A percentile compares a stretch with the other conserved stretches of the same genome.
Conservation (phyloP, 1,140 invertebrate genomes). For the Drosophila tristis region DNA sequence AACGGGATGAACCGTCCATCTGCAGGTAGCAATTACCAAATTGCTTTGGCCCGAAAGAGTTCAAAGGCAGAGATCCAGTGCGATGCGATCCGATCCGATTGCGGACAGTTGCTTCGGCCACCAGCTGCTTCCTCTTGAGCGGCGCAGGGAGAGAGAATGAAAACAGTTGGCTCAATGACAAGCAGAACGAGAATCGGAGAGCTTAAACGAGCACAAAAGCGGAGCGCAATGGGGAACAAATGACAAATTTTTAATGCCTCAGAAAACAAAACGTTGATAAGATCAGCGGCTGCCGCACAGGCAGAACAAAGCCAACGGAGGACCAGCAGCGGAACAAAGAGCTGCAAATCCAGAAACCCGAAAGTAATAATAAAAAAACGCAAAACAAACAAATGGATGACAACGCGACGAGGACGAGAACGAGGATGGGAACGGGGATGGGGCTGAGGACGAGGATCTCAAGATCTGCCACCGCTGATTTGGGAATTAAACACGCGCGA, state of each 20-base stretch:
- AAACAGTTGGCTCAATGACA: slow-evolving; percentile 27
- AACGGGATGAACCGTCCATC: slow-evolving; percentile 21
- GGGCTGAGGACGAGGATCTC: slow-evolving; percentile 39
- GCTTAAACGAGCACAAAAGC: slow-evolving; percentile 27
- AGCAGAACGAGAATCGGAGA: slow-evolving; percentile 38
- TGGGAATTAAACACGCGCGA: slow-evolving; percentile 80
- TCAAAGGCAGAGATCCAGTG: slow-evolving; percentile 18
- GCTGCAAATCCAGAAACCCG: slow-evolving; percentile 42
- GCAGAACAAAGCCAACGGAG: slow-evolving; percentile 42
- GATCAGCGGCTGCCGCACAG: slow-evolving; percentile 70
- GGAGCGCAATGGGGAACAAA: slow-evolving; percentile 59
- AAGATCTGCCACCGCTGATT: slow-evolving; percentile 72
- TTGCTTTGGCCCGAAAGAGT: slow-evolving; percentile 35
- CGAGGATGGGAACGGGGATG: neutral
- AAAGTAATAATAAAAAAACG: slow-evolving; percentile 26
- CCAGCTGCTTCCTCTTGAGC: slow-evolving; percentile 67
- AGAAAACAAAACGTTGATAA: slow-evolving; percentile 78
- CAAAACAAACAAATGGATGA: slow-evolving; percentile 66
- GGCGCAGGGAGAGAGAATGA: slow-evolving; percentile 7
- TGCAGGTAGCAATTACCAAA: slow-evolving; percentile 66
- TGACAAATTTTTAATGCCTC: slow-evolving; percentile 82
- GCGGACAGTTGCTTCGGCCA: slow-evolving; percentile 21
- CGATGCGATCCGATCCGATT: slow-evolving; percentile 32
- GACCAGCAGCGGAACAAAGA: slow-evolving; percentile 62
- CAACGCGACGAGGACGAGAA: slow-evolving; percentile 27